phyloP scores from a whole-genome alignment of 2,888 invertebrate genomes.

The Drosophila macrospina region DNA sequence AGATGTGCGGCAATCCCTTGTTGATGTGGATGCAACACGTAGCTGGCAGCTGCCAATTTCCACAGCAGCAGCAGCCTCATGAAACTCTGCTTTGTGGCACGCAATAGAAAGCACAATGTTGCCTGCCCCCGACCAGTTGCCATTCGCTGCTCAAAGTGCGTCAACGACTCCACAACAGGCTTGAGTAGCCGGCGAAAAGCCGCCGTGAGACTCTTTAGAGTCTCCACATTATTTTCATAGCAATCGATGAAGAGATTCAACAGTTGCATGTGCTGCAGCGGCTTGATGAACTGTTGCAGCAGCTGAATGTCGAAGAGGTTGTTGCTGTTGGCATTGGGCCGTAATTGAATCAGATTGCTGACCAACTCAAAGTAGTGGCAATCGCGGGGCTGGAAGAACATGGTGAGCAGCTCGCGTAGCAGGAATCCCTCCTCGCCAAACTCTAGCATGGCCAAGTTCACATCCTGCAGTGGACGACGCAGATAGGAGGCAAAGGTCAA shows the following conservation, averaged over 20 bases:
- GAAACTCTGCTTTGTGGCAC: neutral
- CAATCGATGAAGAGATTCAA: conserved; percentile 32
- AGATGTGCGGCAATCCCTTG: conserved; percentile 5
- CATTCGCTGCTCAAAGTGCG: conserved; percentile 30
- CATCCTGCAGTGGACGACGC: conserved; percentile 1
- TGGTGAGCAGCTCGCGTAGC: conserved; percentile 32
- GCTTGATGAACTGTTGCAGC: conserved; percentile 2
- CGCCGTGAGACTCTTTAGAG: neutral
- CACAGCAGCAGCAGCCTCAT: conserved; percentile 24
- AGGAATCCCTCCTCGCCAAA: conserved; percentile 27
- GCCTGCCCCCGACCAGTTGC: neutral
- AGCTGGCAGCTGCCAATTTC: conserved; percentile 2
- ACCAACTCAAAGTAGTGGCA: conserved; percentile 21
- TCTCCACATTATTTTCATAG: conserved; percentile 7
- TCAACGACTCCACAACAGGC: conserved; percentile 49
- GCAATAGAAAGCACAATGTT: conserved; percentile 1
- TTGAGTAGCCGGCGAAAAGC: conserved; percentile 40
- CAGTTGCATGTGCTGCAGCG: conserved; percentile 44
- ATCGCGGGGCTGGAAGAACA: conserved; percentile 38
- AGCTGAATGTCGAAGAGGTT: neutral
- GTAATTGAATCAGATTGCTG: conserved; percentile 21
- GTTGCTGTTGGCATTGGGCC: neutral
- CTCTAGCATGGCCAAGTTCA: neutral
- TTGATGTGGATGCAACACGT: conserved; percentile 1
- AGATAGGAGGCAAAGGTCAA: conserved; percentile 28